Evolutionary conservation across 2,113 vertebrate genomes (phyloP), one percentile per base, ranked within the genome.

Genomic region (Mustelus asterias): DNA sequence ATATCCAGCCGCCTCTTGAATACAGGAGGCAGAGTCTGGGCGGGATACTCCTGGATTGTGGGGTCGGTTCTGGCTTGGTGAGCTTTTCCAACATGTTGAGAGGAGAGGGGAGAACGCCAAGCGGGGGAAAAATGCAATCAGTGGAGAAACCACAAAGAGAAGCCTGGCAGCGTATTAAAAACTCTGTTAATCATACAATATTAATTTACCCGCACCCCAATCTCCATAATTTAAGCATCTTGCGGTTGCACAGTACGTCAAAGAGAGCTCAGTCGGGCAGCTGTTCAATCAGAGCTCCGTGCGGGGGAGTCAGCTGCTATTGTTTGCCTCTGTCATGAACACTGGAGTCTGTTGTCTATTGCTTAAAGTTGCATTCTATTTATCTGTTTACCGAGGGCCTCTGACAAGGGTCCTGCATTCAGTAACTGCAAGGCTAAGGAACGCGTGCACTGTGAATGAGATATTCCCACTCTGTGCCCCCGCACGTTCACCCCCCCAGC

Each of bases 181-280:
- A 7, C 7, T 65, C 90, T 88, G 85, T 89, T 54, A 37, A 94
- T 65, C 63, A 94, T 8, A 54, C 24, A 41, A 67, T 58, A 41
- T 67, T 67, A 67, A 67, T 94, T 54, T 67, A 63, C 63, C 22
- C 33, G 11, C 86, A 29, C 24, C 63, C 18, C 10, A n/a, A 18
- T 94, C 70, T 26, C 92, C 92, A 94, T 94, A 69, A 94, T 94
- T 69, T 70, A 94, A 94, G 65, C 92, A 69, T 41, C 92, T 94
- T 44, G 92, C 29, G 65, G 92, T 94, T n/a, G 67, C 22, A 93
- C 58, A 93, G n/a, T 11, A 95, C 3, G 94, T 95, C 69, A 70
- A 72, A 48, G 41, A 22, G 1, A 95, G 24, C 94, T 48, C 94
- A 72, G 44, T 54, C 26, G 5, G 65, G 41, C 94, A 70, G 69